Evolutionary conservation across 2,888 invertebrate genomes (phyloP), one percentile per base, ranked within the genome.

Genomic region (Drosophila greeni): DNA sequence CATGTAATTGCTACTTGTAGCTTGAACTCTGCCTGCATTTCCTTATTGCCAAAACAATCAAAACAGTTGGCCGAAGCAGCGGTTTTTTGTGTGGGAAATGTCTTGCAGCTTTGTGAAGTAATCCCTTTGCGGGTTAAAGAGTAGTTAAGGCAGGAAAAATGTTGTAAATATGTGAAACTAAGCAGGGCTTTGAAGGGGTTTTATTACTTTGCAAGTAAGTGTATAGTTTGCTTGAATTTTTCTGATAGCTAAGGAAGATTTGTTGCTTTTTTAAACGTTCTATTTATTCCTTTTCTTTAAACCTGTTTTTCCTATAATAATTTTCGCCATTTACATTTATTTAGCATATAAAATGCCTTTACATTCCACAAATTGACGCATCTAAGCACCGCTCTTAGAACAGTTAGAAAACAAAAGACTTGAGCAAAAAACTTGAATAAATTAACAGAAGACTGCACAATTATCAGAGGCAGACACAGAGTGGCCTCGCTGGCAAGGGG

Each of bases 361-460:
- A 37, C 36, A 51, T 57, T 42, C 18, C 49, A 26, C 14, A 18
- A 40, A 20, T 61, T 61, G 59, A 39, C 55, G 33, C 33, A 40
- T 20, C 11, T 23, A 11, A 6, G 42, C 12, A 24, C 64, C 34
- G 64, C 51, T 61, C 18, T 11, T 52, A 58, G 69, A 78, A 82
- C 78, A 75, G 78, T 82, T 82, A 75, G 59, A 66, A 36, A 66
- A 48, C 39, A 73, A 82, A 62, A 62, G 61, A 66, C 76, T 66
- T 48, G 47, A 33, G 60, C 71, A 70, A 51, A 65, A 67, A 62
- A 78, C 74, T 77, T 73, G 74, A 70, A 74, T 78, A 77, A 56
- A 80, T 80, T 80, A 77, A 67, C 75, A 72, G 60, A 65, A 74
- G 48, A 64, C 72, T 77, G 74, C 61, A 76, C 78, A 71, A 76